Evolutionary conservation across 1,140 invertebrate genomes (phyloP), one percentile per base, ranked within the genome.

Genomic region (Orussus abietinus): DNA sequence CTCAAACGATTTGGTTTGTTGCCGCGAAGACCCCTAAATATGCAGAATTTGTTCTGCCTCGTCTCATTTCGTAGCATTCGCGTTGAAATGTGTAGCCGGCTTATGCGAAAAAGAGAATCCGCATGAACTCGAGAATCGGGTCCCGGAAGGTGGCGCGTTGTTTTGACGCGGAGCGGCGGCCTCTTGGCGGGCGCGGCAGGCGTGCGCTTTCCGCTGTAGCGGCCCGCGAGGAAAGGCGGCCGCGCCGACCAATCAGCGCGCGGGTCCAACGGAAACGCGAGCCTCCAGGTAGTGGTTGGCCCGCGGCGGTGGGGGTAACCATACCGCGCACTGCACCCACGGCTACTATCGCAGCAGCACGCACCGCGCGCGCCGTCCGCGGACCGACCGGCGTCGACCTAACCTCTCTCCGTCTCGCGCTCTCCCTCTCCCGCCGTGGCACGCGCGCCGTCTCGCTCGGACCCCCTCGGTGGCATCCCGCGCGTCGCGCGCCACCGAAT

Each of bases 321-420:
- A 40, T 45, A 47, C 49, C 42, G 49, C 48, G 50, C 56, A 53
- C 54, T 56, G 54, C 48, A 63, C 42, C 49, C 28, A 56, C 53
- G 56, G 49, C 53, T 41, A 56, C 58, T 61, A 57, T 53, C 59
- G 51, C 34, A 49, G 51, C 40, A 55, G 52, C 55, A 57, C 53
- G 55, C 52, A 44, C 42, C 42, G 31, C 33, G 35, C 53, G 51
- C 50, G 44, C 40, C 22, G 33, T 47, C 28, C 40, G 44, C 45
- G 42, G n/a, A n/a, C n/a, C n/a, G n/a, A n/a, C n/a, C n/a, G n/a
- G n/a, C n/a, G n/a, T 12, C 21, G 26, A 40, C 38, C 38, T 31
- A 40, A n/a, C n/a, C n/a, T n/a, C n/a, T n/a, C n/a, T n/a, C n/a
- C n/a, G n/a, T n/a, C n/a, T n/a, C n/a, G n/a, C n/a, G n/a, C n/a